phyloP scores from a whole-genome alignment of 1,140 invertebrate genomes.

The Meloidogyne exigua region DNA sequence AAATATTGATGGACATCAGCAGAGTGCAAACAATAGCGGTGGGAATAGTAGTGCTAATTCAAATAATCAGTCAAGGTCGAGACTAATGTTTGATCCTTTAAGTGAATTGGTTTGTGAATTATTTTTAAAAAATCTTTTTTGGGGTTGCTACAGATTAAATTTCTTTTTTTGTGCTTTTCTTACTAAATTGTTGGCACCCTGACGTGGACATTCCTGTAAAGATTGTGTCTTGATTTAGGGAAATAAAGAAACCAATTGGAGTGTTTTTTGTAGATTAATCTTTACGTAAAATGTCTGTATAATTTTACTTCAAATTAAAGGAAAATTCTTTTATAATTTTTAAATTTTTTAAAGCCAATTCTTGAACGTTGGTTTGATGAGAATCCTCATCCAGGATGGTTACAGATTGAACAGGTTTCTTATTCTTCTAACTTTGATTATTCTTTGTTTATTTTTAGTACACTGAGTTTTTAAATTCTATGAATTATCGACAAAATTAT shows the following conservation, averaged over 20 bases:
- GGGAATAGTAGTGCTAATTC: constrained; percentile 2
- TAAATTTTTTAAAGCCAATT: constrained; percentile 38
- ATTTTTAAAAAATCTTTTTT: too few species aligned
- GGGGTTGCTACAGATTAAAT: too few species aligned
- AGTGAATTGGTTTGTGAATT: constrained; percentile 47
- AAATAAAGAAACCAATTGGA: too few species aligned
- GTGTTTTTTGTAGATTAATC: too few species aligned
- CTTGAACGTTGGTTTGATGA: constrained; percentile 56
- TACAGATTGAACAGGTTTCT: constrained; percentile 57
- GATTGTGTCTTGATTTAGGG: too few species aligned
- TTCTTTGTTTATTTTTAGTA: constrained; percentile 21
- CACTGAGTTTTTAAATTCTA: constrained; percentile 53
- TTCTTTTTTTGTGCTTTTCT: too few species aligned
- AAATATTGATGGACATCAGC: too few species aligned
- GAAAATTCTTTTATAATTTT: background rate
- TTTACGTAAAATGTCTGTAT: too few species aligned
- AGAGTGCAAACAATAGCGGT: too few species aligned
- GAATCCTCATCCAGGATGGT: constrained; percentile 62
- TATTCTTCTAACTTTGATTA: background rate
- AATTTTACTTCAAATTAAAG: too few species aligned
- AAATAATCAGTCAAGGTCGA: constrained; percentile 50
- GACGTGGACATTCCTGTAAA: too few species aligned
- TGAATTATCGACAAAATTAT: constrained; percentile 58
- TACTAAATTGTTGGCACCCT: too few species aligned
- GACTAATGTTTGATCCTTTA: constrained; percentile 63